These are phyloP conservation scores for Cantharis rustica DNA, from an alignment of 2,888 invertebrate genomes.

Conservation along the genomic window DNA sequence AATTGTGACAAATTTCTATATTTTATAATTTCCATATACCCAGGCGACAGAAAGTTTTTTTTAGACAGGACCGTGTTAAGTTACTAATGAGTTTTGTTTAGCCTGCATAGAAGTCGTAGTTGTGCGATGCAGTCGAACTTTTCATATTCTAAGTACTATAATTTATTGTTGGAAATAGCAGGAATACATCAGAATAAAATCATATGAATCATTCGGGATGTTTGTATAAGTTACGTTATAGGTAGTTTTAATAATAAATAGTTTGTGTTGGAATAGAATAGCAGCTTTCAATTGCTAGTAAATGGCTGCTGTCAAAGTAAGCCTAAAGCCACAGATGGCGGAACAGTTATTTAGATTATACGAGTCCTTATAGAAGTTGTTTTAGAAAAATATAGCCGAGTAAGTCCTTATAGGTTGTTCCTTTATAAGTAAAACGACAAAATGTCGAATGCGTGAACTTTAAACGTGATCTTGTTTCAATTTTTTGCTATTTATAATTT, in stretches of 20 bases:
- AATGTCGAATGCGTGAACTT: slow-evolving; percentile 9
- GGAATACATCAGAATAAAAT: not conserved
- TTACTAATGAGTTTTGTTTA: no score
- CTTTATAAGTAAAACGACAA: slow-evolving; percentile 7
- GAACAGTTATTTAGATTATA: slow-evolving; percentile 25
- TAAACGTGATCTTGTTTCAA: slow-evolving; percentile 10
- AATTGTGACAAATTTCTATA: not conserved
- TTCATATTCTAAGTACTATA: not conserved
- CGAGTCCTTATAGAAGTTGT: slow-evolving; percentile 25
- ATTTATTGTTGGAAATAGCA: not conserved
- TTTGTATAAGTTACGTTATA: slow-evolving; percentile 19
- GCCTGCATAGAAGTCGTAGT: no score
- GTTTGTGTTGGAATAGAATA: slow-evolving; percentile 18
- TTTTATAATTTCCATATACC: not conserved
- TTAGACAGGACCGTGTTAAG: not conserved
- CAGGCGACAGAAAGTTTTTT: not conserved
- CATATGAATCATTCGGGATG: not conserved
- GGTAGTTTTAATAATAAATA: slow-evolving; percentile 28
- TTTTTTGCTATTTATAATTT: not conserved
- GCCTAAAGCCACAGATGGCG: slow-evolving; percentile 24
- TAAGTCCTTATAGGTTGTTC: slow-evolving; percentile 19
- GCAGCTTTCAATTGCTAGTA: slow-evolving; percentile 24
- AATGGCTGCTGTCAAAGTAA: slow-evolving; percentile 27
- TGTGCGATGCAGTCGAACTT: not conserved
- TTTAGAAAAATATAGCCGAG: slow-evolving; percentile 19